Evolutionary conservation across 2,797 vertebrate species (phyloP).

Genomic region (Decapterus maruadsi): DNA sequence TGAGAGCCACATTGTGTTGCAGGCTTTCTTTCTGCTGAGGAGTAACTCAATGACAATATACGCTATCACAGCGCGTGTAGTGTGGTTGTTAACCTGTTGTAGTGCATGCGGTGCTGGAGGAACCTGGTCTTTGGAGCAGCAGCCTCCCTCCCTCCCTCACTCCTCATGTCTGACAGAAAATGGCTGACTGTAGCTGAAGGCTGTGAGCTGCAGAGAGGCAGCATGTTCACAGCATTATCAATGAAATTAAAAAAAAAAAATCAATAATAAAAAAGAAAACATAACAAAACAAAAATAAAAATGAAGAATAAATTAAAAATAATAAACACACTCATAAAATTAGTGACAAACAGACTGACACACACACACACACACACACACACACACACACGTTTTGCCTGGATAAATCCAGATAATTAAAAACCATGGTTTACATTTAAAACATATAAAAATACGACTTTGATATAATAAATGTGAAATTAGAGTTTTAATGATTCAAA

Average conservation of each 20-base stretch:
- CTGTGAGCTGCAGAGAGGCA: constrained; percentile 48
- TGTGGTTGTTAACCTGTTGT: neutral
- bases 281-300: no score
- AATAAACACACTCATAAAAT: neutral
- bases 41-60: neutral
- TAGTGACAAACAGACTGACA: neutral
- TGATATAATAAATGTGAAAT: no score
- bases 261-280: neutral
- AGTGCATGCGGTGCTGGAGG: no score
- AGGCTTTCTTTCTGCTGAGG: neutral
- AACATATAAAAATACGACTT: no score
- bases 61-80: neutral
- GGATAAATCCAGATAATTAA: neutral
- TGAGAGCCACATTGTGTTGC: constrained; percentile 23
- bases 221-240: neutral
- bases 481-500: neutral
- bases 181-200: constrained; percentile 66
- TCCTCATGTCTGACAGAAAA: constrained; percentile 65
- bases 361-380: neutral
- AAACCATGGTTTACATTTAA: neutral
- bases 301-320: neutral
- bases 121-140: no score
- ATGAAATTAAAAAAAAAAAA: neutral
- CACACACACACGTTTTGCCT: neutral
- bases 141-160: no score